Conservation (phyloP, 2,888 invertebrate genomes). For the Chloroclystis v-ata region DNA sequence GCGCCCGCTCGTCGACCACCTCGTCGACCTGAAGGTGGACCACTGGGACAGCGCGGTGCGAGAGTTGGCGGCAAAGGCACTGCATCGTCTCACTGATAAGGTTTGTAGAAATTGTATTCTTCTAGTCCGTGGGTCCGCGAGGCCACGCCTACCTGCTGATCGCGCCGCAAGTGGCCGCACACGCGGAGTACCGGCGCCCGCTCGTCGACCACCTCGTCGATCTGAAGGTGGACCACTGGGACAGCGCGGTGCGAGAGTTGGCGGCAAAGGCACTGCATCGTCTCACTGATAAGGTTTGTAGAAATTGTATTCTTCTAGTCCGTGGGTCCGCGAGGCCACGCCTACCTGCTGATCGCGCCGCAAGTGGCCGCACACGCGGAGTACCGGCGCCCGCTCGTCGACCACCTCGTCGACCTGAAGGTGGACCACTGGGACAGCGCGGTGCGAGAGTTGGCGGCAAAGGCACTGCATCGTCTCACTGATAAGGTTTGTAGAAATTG, state of each 20-base stretch:
- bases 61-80: constrained; percentile 87
- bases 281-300: constrained; percentile 74
- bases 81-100: constrained; percentile 79
- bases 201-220: constrained; percentile 82
- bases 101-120: constrained; percentile 81
- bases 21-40: constrained; percentile 77
- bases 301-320: constrained; percentile 94
- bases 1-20: constrained; percentile 83
- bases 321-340: constrained; percentile 90
- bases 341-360: constrained; percentile 82
- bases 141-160: constrained; percentile 87
- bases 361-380: constrained; percentile 81
- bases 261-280: constrained; percentile 85
- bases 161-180: constrained; percentile 75
- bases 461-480: constrained; percentile 81
- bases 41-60: constrained; percentile 95
- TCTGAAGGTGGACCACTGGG: constrained; percentile 90
- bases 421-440: constrained; percentile 94
- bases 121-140: constrained; percentile 93
- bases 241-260: constrained; percentile 88
- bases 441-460: constrained; percentile 90
- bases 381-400: constrained; percentile 88
- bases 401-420: constrained; percentile 71
- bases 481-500: constrained; percentile 66
- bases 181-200: constrained; percentile 86